A percentile compares a stretch with the other conserved stretches of the same genome.
Conservation (phyloP, 1,140 invertebrate species). For the Megathymus violae region DNA sequence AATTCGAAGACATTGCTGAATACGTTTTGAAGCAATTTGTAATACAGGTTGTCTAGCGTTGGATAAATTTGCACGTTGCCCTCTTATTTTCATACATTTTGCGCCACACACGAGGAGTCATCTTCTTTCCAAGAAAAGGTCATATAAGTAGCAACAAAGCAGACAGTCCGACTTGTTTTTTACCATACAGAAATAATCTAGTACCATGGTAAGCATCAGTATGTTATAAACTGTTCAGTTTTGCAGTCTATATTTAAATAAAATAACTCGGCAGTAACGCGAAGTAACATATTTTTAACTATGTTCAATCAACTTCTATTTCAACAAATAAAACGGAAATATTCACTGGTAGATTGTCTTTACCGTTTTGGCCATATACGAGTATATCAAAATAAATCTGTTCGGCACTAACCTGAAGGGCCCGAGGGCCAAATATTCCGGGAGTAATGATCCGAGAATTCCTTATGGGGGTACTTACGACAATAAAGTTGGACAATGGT, state of each 20-base stretch:
- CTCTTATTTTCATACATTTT: slow-evolving; percentile 72
- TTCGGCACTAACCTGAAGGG: background rate
- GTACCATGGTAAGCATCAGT: too few species aligned
- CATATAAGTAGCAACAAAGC: slow-evolving; percentile 43
- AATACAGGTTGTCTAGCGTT: slow-evolving; percentile 13
- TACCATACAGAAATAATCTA: too few species aligned
- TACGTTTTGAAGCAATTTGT: slow-evolving; percentile 39
- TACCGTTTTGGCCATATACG: too few species aligned
- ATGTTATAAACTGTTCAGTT: too few species aligned
- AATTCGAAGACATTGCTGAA: slow-evolving; percentile 11
- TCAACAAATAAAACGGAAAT: too few species aligned
- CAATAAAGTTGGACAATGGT: slow-evolving; percentile 73
- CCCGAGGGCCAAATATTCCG: slow-evolving; percentile 33
- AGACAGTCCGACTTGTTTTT: slow-evolving; percentile 42
- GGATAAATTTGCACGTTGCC: slow-evolving; percentile 35
- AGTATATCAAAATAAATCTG: slow-evolving; percentile 11
- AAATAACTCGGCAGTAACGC: too few species aligned
- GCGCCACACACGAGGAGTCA: slow-evolving; percentile 57
- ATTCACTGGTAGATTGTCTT: too few species aligned
- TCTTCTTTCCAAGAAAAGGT: slow-evolving; percentile 45
- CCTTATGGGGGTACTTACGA: slow-evolving; percentile 50
- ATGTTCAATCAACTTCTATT: too few species aligned
- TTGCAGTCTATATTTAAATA: too few species aligned
- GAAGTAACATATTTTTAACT: too few species aligned
- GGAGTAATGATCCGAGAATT: slow-evolving; percentile 35